These are phyloP conservation scores for Apaloderma vittatum DNA, from an alignment of 2,113 vertebrate species.

Conservation along the genomic window DNA sequence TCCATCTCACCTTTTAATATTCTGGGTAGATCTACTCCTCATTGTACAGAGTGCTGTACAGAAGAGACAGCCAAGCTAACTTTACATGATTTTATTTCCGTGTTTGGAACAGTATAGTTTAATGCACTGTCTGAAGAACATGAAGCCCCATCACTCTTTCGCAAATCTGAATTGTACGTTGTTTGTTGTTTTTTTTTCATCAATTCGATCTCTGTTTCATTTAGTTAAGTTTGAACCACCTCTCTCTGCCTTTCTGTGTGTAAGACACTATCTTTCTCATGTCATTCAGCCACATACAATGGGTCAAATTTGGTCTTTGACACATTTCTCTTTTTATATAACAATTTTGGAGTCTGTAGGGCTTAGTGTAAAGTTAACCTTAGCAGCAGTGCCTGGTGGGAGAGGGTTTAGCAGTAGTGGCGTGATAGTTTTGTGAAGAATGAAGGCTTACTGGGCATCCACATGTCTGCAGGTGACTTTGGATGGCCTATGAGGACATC, in stretches of 20 bases:
- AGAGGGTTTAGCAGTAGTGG: neutral
- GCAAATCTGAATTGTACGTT: neutral
- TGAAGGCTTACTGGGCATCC: neutral
- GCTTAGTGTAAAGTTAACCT: neutral
- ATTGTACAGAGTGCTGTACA: neutral
- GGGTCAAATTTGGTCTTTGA: neutral
- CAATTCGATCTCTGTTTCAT: neutral
- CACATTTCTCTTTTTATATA: neutral
- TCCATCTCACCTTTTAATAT: neutral
- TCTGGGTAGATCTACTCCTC: neutral
- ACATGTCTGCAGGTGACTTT: neutral
- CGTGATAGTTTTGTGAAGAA: neutral
- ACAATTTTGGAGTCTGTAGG: neutral
- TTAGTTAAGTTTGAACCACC: neutral
- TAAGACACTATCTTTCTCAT: neutral
- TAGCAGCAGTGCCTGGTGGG: neutral
- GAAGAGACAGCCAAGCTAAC: neutral
- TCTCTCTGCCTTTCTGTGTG: neutral
- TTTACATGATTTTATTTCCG: neutral
- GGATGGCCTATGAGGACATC: constrained; percentile 51
- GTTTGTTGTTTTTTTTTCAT: neutral
- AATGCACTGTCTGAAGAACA: neutral
- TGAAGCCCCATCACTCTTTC: neutral
- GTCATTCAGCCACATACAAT: neutral
- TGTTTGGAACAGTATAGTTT: neutral